Conservation (phyloP, 2,888 invertebrate species). For the Stegana nigrithorax region DNA sequence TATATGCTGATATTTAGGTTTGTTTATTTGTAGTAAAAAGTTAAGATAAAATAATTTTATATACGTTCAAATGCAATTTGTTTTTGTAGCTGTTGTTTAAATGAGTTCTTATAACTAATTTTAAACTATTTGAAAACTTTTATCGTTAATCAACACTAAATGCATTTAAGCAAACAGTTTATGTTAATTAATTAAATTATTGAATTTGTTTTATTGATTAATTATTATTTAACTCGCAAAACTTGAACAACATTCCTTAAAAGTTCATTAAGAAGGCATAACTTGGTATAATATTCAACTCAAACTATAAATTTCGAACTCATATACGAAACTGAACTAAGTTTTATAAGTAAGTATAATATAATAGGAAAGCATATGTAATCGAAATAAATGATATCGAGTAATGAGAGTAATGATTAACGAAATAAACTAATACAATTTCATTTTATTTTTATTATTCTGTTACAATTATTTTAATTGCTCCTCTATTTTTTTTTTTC, state of each 20-base stretch:
- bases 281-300: conserved; percentile 39
- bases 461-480: conserved; percentile 7
- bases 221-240: conserved; percentile 34
- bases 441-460: conserved; percentile 17
- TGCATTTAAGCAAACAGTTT: conserved; percentile 32
- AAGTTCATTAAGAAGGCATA: conserved; percentile 2
- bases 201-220: conserved; percentile 31
- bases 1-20: conserved; percentile 25
- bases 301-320: conserved; percentile 45
- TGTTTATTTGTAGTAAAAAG: conserved; percentile 34
- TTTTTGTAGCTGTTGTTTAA: conserved; percentile 45
- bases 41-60: conserved; percentile 33
- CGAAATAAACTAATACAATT: conserved; percentile 46
- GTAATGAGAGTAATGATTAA: conserved; percentile 35
- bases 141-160: conserved; percentile 30
- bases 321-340: conserved; percentile 45
- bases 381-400: conserved; percentile 39
- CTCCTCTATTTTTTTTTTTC: conserved; percentile 16
- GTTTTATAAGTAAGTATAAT: no score
- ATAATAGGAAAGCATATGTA: conserved; percentile 32
- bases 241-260: conserved; percentile 44
- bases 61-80: conserved; percentile 65
- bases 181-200: conserved; percentile 24
- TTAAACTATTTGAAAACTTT: conserved; percentile 44
- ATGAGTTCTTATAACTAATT: conserved; percentile 26